phyloP scores from a whole-genome alignment of 1,140 invertebrate genomes.

The Galendromus occidentalis region DNA sequence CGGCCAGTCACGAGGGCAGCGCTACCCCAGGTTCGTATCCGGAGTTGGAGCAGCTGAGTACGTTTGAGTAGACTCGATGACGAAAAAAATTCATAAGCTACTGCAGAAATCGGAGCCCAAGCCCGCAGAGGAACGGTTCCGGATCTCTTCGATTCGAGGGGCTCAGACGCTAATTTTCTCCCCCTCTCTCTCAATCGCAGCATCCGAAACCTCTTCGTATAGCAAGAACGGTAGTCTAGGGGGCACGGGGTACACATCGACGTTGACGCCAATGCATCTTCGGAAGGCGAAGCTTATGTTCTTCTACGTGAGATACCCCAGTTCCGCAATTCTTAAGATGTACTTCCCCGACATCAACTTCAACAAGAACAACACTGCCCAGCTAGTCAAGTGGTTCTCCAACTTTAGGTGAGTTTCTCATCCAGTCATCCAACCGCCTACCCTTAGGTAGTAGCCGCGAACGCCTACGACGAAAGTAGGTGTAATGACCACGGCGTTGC shows the following conservation, averaged over 20 bases:
- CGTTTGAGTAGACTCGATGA: too few relatives aligned
- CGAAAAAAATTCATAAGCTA: too few relatives aligned
- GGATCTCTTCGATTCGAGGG: too few relatives aligned
- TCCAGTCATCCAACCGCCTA: too few relatives aligned
- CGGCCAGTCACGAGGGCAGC: not conserved
- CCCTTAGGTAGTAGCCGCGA: too few relatives aligned
- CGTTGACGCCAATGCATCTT: conserved; percentile 96
- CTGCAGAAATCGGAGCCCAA: too few relatives aligned
- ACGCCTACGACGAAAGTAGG: too few relatives aligned
- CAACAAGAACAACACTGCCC: conserved; percentile 99
- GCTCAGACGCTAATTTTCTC: not conserved
- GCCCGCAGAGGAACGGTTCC: too few relatives aligned
- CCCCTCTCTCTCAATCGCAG: not conserved
- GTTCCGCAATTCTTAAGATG: conserved; percentile 92
- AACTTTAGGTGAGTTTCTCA: conserved; percentile 77
- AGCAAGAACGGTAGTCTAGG: conserved; percentile 1
- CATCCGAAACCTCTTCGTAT: conserved; percentile 1
- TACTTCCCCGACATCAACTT: conserved; percentile 99
- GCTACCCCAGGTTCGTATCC: not conserved
- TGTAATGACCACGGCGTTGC: too few relatives aligned
- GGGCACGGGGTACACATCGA: conserved; percentile 65
- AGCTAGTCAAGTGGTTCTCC: conserved; percentile 99
- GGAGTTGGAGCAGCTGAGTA: not conserved
- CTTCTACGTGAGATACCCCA: conserved; percentile 98
- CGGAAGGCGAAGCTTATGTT: conserved; percentile 99